Percentiles rank a stretch among this genome's conserved stretches.
Conservation (phyloP, 2,888 invertebrate genomes). For the Baronia brevicornis region DNA sequence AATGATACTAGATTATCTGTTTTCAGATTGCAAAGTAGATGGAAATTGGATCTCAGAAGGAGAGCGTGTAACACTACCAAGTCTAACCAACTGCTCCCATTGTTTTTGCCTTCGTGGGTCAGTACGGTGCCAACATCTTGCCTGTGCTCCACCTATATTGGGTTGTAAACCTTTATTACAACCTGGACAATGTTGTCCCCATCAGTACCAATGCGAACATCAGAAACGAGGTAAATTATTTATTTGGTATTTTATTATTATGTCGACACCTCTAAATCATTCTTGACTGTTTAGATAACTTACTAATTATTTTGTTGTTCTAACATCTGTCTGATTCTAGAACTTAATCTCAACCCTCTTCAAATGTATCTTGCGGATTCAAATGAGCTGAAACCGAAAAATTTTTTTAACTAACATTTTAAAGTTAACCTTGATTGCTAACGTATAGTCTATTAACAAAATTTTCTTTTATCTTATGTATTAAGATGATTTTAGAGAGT, state of each 20-base stretch:
- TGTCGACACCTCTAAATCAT: too few relatives aligned
- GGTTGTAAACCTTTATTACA: conserved; percentile 86
- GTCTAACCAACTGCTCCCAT: conserved; percentile 79
- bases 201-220: conserved; percentile 85
- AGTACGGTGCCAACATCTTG: conserved; percentile 83
- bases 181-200: conserved; percentile 88
- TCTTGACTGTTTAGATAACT: too few relatives aligned
- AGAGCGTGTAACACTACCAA: conserved; percentile 75
- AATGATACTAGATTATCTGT: background rate
- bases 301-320: too few relatives aligned
- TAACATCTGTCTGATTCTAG: background rate
- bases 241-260: background rate
- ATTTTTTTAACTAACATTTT: too few relatives aligned
- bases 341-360: too few relatives aligned
- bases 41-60: conserved; percentile 81
- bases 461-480: too few relatives aligned
- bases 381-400: too few relatives aligned
- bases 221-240: conserved; percentile 17
- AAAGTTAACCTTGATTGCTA: too few relatives aligned
- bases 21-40: conserved; percentile 78
- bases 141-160: conserved; percentile 83
- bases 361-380: too few relatives aligned
- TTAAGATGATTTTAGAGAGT: too few relatives aligned
- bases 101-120: conserved; percentile 87
- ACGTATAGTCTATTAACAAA: too few relatives aligned